Evolutionary conservation across 2,888 invertebrate genomes (phyloP).

Genomic region (Cheilosia urbana): DNA sequence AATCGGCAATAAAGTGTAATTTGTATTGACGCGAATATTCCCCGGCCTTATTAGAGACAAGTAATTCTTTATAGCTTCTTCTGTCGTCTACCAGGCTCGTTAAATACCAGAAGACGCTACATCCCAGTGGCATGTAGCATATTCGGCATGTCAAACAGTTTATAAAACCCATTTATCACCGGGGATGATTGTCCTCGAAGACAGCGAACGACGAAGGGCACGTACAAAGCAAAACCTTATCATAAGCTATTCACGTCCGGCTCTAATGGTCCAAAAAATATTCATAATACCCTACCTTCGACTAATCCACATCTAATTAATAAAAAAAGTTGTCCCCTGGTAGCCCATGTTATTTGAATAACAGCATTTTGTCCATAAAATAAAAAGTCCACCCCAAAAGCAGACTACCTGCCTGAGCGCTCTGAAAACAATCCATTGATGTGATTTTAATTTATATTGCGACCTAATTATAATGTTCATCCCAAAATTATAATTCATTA

Average conservation of each 20-base stretch:
- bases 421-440: neutral
- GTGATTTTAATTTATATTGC: conserved; percentile 10
- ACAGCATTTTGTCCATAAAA: neutral
- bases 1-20: neutral
- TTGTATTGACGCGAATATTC: neutral
- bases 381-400: neutral
- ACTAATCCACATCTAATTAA: neutral
- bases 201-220: neutral
- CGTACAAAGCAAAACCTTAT: neutral
- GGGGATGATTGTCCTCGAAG: neutral
- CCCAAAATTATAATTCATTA: conserved; percentile 22
- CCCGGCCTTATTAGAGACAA: neutral
- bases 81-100: neutral
- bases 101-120: neutral
- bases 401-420: neutral
- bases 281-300: neutral
- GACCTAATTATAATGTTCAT: conserved; percentile 8
- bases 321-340: neutral
- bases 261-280: neutral
- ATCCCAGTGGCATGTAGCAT: neutral
- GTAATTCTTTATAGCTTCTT: neutral
- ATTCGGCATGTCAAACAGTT: neutral
- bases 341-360: neutral
- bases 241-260: neutral
- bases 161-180: conserved; percentile 1